Evolutionary conservation across 2,797 vertebrate species (phyloP).

Genomic region (Clarias laeviceps): DNA sequence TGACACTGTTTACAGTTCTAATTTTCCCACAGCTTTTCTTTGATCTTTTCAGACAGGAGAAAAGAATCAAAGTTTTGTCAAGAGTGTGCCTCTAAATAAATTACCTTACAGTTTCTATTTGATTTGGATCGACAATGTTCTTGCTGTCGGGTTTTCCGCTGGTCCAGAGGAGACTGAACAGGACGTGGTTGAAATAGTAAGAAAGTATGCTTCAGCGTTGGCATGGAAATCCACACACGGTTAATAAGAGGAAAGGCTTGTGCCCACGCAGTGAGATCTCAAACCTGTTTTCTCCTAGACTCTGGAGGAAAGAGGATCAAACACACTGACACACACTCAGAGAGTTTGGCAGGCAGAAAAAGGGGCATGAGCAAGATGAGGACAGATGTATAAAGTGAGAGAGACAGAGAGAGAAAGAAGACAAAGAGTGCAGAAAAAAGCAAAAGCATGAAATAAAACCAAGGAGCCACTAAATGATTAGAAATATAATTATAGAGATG

Average conservation of each 20-base stretch:
- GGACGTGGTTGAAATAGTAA: constrained; percentile 4
- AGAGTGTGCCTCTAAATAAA: neutral
- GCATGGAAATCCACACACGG: constrained; percentile 20
- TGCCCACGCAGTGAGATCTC: constrained; percentile 48
- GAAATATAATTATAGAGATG: neutral
- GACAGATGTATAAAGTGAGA: neutral
- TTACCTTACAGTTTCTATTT: neutral
- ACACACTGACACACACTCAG: constrained; percentile 45
- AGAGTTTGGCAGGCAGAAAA: constrained; percentile 37
- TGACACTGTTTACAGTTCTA: neutral
- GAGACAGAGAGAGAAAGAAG: constrained; percentile 1
- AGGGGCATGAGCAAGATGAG: neutral
- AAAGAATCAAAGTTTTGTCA: neutral
- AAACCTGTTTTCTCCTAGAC: constrained; percentile 47
- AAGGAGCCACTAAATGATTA: constrained; percentile 21
- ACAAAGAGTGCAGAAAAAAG: constrained; percentile 7
- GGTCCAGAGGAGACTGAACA: neutral
- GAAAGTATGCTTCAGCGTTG: neutral
- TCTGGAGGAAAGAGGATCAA: constrained; percentile 45
- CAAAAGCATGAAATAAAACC: neutral
- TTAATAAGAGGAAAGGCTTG: constrained; percentile 25
- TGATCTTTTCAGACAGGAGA: neutral
- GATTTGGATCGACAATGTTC: constrained; percentile 8
- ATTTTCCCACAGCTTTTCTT: neutral
- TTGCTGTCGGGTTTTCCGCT: neutral